These are phyloP conservation scores for Macquaria ambigua DNA, from an alignment of 2,113 vertebrate species.

Conservation along the genomic window DNA sequence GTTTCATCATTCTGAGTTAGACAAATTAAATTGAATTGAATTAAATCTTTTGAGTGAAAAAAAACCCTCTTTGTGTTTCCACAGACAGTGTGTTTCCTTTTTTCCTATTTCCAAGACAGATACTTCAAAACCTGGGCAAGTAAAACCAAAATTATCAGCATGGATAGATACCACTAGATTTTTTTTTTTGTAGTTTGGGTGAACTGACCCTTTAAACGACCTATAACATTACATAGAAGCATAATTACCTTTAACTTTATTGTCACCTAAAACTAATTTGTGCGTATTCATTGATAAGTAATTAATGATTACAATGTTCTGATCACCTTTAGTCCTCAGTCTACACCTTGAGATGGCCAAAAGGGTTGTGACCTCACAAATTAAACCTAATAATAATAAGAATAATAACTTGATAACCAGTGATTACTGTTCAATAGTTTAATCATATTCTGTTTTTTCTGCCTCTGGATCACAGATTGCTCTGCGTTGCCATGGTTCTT, in stretches of 20 bases:
- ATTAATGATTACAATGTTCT: not conserved
- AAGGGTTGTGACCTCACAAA: not conserved
- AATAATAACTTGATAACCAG: not conserved
- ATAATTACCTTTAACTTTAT: not conserved
- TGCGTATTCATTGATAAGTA: not conserved
- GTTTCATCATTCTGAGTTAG: not conserved
- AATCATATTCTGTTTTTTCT: conserved; percentile 2
- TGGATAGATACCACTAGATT: no score
- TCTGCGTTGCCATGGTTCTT: conserved; percentile 39
- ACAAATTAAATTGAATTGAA: not conserved
- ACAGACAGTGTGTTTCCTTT: no score
- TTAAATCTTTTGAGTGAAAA: not conserved
- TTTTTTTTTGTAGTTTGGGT: not conserved
- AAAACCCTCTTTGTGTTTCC: no score
- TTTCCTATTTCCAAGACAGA: not conserved
- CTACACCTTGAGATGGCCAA: no score
- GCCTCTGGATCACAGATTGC: conserved; percentile 15
- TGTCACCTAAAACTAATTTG: not conserved
- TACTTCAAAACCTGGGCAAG: not conserved
- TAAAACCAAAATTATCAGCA: not conserved
- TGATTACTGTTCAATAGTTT: not conserved
- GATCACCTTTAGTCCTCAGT: not conserved
- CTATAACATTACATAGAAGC: not conserved
- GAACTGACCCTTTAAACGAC: not conserved
- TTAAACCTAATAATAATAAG: not conserved